Evolutionary conservation across 1,140 invertebrate genomes (phyloP).

Genomic region (Samia ricini): DNA sequence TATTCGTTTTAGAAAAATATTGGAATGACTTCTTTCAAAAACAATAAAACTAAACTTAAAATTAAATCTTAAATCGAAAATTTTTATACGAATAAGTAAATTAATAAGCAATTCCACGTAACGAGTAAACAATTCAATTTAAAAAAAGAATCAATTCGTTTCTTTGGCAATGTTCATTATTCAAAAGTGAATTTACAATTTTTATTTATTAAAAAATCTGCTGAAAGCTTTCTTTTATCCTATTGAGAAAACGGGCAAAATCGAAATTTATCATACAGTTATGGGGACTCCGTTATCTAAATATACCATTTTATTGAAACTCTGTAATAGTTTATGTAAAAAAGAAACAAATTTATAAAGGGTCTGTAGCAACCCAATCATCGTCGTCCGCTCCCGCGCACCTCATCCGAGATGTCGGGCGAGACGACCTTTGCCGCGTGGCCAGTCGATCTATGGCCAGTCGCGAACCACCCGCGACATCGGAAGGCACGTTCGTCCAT

Average conservation of each 20-base stretch:
- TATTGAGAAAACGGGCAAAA: constrained; percentile 70
- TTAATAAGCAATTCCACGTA: background rate
- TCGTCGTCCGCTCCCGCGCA: too few relatives aligned
- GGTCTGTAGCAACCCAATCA: too few relatives aligned
- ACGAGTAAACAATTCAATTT: background rate
- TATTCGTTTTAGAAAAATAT: constrained; percentile 62
- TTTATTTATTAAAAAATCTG: constrained; percentile 51
- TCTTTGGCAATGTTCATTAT: constrained; percentile 74
- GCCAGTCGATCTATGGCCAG: too few relatives aligned
- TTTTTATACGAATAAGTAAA: constrained; percentile 27
- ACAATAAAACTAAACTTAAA: constrained; percentile 36
- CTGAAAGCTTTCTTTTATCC: constrained; percentile 50
- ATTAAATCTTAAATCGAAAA: constrained; percentile 26
- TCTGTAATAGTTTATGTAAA: background rate
- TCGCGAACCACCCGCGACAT: too few relatives aligned
- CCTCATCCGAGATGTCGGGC: too few relatives aligned
- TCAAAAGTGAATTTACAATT: constrained; percentile 77
- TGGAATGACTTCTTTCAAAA: constrained; percentile 60
- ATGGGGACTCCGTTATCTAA: constrained; percentile 15
- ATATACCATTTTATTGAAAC: background rate
- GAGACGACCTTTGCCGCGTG: too few relatives aligned
- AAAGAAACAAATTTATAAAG: too few relatives aligned
- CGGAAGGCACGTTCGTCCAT: too few relatives aligned
- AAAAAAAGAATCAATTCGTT: constrained; percentile 52
- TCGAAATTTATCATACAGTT: constrained; percentile 60